Base-by-base conservation (phyloP, 2,113 vertebrate genomes). In the Emydura subglobosa region DNA sequence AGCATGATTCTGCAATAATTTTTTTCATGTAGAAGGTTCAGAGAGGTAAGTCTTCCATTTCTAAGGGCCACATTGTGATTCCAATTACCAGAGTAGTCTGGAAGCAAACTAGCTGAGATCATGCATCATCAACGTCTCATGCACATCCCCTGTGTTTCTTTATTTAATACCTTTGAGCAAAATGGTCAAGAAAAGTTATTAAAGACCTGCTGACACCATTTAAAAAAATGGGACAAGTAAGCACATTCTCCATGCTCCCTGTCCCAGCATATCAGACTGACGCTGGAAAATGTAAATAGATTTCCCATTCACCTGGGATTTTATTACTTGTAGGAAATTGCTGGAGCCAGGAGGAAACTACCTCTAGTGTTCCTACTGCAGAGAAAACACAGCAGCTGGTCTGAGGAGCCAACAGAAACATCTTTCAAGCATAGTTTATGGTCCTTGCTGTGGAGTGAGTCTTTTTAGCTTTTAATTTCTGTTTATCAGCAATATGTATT, bases 281-380 rank as follows among this genome's bases (percentile, higher is more conserved):
- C 92, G 95, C 97, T 97, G 98, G 91, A 96, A 97, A 97, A 97
- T 95, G 92, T 96, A 96, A 97, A 97, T 97, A 95, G 57, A 97
- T 95, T 96, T 97, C 54, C 89, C 86, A 82, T 95, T 96, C 97
- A 96, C 94, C 82, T 94, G 85, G 97, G 94, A 97, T 97, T 94
- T 98, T 96, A 95, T 96, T 94, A 94, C 87, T 94, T 91, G 95
- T 91, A 97, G 97, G 97, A 96, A 97, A 96, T 96, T 96, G 97
- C 88, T 96, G 90, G 24, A 96, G 82, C 91, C 79, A 81, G 88
- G 95, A 92, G 89, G 95, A 96, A 94, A 89, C 95, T 89, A 95
- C 92, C 94, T 96, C 96, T 96, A 3, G 87, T 93, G 54, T 95
- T 97, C 92, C 91, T 96, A 93, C 96, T 93, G 88, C 86, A 88